Conservation (phyloP, 2,797 vertebrate species). For the Muscicapa comitata region DNA sequence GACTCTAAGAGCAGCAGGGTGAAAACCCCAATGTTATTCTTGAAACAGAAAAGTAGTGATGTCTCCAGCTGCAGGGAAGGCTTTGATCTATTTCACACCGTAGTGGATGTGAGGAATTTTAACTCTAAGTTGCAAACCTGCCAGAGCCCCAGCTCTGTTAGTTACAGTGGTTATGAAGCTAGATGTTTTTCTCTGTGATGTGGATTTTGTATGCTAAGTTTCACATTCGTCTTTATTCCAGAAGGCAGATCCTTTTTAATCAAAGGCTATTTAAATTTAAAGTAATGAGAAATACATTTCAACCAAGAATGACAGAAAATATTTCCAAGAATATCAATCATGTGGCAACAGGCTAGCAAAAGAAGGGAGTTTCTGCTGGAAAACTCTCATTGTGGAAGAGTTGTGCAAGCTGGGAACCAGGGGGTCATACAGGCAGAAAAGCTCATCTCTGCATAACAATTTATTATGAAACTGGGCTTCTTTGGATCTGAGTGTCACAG, state of each 20-base stretch:
- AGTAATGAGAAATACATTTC: not conserved
- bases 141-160: not conserved
- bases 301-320: not conserved
- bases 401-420: not conserved
- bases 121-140: not conserved
- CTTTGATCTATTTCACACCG: not conserved
- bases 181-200: not conserved
- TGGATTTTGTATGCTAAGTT: not conserved
- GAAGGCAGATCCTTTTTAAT: not conserved
- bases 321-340: not conserved
- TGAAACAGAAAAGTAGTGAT: not conserved
- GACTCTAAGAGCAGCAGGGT: not conserved
- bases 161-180: not conserved
- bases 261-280: not conserved
- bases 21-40: not conserved
- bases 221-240: not conserved
- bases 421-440: not conserved
- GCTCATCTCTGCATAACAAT: not conserved
- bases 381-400: not conserved
- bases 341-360: not conserved
- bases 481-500: not conserved
- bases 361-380: not conserved
- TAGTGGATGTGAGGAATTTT: not conserved
- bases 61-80: not conserved
- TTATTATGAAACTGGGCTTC: not conserved